These are phyloP conservation scores for Leucoma salicis DNA, from an alignment of 2,888 invertebrate species.

Conservation along the genomic window DNA sequence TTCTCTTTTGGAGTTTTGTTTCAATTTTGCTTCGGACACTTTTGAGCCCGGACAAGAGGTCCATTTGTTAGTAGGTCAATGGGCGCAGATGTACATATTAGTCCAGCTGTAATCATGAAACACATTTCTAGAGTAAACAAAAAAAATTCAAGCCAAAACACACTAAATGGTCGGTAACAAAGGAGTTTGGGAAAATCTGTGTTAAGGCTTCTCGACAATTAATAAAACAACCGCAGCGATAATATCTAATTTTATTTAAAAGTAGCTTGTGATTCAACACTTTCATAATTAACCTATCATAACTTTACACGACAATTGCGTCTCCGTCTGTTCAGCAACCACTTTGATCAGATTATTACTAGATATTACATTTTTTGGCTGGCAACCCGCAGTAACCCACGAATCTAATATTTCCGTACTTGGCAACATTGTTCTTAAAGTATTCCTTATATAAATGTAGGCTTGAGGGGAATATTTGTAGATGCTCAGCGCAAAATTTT, in stretches of 20 bases:
- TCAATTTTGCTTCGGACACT: no score
- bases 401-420: constrained; percentile 68
- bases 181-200: no score
- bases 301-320: constrained; percentile 67
- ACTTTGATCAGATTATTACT: constrained; percentile 63
- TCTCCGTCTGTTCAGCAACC: constrained; percentile 64
- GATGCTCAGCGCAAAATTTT: constrained; percentile 70
- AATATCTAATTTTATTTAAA: constrained; percentile 33
- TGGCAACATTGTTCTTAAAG: constrained; percentile 67
- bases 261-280: constrained; percentile 36
- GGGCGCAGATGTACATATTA: no score
- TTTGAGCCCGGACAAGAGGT: no score
- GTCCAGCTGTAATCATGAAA: no score
- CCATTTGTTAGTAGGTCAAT: no score
- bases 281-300: constrained; percentile 47
- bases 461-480: constrained; percentile 77
- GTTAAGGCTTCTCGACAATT: no score
- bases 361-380: constrained; percentile 58
- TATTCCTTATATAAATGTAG: constrained; percentile 71
- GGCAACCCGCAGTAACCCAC: constrained; percentile 63
- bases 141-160: no score
- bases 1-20: no score
- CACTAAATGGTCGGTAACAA: no score
- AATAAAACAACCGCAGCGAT: constrained; percentile 5
- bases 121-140: no score